Percentiles rank a stretch among this genome's conserved stretches.
These are phyloP conservation scores for Eilema sororculum DNA, from an alignment of 2,888 invertebrate species.

Conservation along the genomic window DNA sequence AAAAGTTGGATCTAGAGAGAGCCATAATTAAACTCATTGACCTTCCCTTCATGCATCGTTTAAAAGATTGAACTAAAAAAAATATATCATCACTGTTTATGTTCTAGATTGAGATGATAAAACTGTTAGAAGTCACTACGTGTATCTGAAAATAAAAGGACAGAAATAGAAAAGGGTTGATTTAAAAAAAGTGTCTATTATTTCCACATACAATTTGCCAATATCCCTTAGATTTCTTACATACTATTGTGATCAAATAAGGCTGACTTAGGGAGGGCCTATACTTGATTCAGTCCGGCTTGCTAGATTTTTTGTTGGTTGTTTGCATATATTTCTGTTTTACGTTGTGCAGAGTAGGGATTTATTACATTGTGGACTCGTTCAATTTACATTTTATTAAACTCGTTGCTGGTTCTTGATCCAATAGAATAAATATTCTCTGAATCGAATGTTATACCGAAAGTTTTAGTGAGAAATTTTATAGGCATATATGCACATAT, in stretches of 20 bases:
- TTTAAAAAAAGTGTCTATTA: too few relatives aligned
- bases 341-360: not conserved
- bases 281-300: not conserved
- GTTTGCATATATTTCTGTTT: not conserved
- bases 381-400: slow-evolving; percentile 1
- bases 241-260: not conserved
- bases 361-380: not conserved
- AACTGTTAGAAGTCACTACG: too few relatives aligned
- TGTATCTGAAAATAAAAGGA: too few relatives aligned
- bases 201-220: not conserved
- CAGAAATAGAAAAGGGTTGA: too few relatives aligned
- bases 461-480: not conserved
- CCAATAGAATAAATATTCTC: not conserved
- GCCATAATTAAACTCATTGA: too few relatives aligned
- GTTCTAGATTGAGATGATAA: too few relatives aligned
- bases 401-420: slow-evolving; percentile 1
- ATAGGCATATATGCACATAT: too few relatives aligned
- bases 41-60: too few relatives aligned
- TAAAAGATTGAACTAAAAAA: too few relatives aligned
- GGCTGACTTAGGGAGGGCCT: not conserved
- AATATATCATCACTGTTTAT: too few relatives aligned
- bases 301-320: not conserved
- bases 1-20: too few relatives aligned
- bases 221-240: not conserved
- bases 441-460: not conserved